Evolutionary conservation across 2,888 invertebrate species (phyloP).

Genomic region (Serripes groenlandicus): DNA sequence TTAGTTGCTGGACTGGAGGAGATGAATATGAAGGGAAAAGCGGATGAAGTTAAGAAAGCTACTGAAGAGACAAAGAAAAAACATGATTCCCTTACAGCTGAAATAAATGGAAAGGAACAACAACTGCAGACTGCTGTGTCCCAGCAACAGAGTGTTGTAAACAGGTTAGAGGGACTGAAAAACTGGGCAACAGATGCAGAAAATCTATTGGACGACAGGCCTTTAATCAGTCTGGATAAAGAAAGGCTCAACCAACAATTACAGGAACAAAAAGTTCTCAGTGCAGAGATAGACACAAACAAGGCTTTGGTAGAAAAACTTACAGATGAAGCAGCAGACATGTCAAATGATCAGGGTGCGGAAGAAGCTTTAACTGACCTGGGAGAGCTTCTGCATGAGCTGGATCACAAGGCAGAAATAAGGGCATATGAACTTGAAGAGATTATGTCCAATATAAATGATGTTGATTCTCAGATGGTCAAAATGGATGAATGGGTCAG

Average conservation of each 20-base stretch:
- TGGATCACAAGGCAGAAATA: slow-evolving; percentile 75
- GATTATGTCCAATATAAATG: slow-evolving; percentile 69
- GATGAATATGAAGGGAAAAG: slow-evolving; percentile 75
- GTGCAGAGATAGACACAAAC: slow-evolving; percentile 81
- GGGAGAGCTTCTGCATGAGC: slow-evolving; percentile 67
- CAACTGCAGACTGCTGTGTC: slow-evolving; percentile 78
- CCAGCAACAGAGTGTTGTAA: slow-evolving; percentile 82
- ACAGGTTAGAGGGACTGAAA: slow-evolving; percentile 79
- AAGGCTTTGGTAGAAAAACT: slow-evolving; percentile 80
- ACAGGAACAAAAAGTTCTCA: slow-evolving; percentile 92
- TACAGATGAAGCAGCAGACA: slow-evolving; percentile 73
- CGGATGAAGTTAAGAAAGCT: slow-evolving; percentile 71
- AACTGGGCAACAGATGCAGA: slow-evolving; percentile 81
- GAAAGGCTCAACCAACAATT: slow-evolving; percentile 96
- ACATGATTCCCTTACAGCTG: slow-evolving; percentile 78
- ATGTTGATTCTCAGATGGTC: slow-evolving; percentile 73
- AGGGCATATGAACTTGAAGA: slow-evolving; percentile 78
- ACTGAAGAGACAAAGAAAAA: slow-evolving; percentile 71
- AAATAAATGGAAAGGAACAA: slow-evolving; percentile 79
- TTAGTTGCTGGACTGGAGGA: slow-evolving; percentile 94
- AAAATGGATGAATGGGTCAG: slow-evolving; percentile 83
- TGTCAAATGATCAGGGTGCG: slow-evolving; percentile 73
- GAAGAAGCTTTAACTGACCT: slow-evolving; percentile 70
- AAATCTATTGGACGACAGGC: slow-evolving; percentile 69
- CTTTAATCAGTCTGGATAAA: slow-evolving; percentile 93